Conservation (phyloP, 2,113 vertebrate genomes). For the Columba livia region DNA sequence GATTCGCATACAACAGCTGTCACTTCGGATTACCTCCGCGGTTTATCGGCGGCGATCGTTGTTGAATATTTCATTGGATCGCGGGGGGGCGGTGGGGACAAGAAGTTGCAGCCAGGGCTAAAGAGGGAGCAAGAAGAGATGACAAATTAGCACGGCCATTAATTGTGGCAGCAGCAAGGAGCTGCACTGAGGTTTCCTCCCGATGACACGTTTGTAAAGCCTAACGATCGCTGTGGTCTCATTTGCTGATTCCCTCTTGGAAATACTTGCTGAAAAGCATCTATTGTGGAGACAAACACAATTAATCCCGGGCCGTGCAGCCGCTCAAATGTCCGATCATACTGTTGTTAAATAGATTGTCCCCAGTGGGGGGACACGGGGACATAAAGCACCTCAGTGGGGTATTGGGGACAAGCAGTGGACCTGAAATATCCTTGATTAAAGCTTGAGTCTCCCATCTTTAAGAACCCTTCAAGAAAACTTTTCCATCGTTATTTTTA, state of each 20-base stretch:
- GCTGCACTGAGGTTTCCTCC: background rate
- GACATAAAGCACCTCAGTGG: background rate
- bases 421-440: background rate
- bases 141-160: slow-evolving; percentile 23
- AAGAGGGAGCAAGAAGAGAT: background rate
- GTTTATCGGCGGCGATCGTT: background rate
- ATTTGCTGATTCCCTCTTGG: background rate
- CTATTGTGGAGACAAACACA: background rate
- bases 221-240: background rate
- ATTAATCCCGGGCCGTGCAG: no score
- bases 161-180: slow-evolving; percentile 50
- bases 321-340: background rate
- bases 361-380: background rate
- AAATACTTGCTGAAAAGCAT: background rate
- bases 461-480: background rate
- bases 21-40: slow-evolving; percentile 2
- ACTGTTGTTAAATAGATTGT: background rate
- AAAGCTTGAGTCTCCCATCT: background rate
- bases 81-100: background rate
- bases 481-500: no score
- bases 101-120: background rate
- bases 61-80: slow-evolving; percentile 33
- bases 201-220: background rate
- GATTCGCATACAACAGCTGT: slow-evolving; percentile 2
- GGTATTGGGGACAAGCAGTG: no score